Evolutionary conservation across 1,140 invertebrate genomes (phyloP), one percentile per base, ranked within the genome.

Genomic region (Neotoxoptera formosana): DNA sequence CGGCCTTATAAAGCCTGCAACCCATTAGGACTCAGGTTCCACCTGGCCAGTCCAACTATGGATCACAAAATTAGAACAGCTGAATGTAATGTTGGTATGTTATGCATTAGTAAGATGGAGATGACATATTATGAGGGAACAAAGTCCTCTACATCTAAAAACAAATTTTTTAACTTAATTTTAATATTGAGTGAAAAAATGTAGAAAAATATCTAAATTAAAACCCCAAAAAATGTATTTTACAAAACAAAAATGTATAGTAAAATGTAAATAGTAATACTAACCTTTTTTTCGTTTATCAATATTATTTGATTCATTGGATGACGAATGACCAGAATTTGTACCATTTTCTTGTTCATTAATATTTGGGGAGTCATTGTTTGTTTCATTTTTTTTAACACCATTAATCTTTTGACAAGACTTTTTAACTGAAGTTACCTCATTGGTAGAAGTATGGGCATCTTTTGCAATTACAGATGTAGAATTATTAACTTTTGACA

Each of bases 291-390:
- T 93, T 53, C 81, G 45, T 84, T 93, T 93, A 83, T 93, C 91
- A 41, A 93, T 83, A 53, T 93, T 93, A 41, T 93, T 93, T 53
- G 91, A 93, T 41, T 93, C 91, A 84, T 93, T 93, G 9, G 91
- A 93, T 93, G 91, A 93, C 9, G 91, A 93, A 86, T 93, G 91
- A 56, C 91, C 91, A 56, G 91, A 93, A 86, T 93, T 93, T 30
- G 91, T 93, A 23, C 91, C 91, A 47, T 93, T 93, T 86, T 93
- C 91, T 30, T 53, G 76, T 51, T 93, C 91, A 93, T 53, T 86
- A 84, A n/a, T 53, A 41, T 81, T 93, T 45, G 45, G 1, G 45
- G 34, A 9, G 30, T 93, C 76, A 84, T 86, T 84, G 11, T 25
- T 93, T 25, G 67, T 86, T 56, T 93, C 48, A 84, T 41, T 93